Evolutionary conservation across 2,113 vertebrate species (phyloP).

Genomic region (Eubucco bourcierii): DNA sequence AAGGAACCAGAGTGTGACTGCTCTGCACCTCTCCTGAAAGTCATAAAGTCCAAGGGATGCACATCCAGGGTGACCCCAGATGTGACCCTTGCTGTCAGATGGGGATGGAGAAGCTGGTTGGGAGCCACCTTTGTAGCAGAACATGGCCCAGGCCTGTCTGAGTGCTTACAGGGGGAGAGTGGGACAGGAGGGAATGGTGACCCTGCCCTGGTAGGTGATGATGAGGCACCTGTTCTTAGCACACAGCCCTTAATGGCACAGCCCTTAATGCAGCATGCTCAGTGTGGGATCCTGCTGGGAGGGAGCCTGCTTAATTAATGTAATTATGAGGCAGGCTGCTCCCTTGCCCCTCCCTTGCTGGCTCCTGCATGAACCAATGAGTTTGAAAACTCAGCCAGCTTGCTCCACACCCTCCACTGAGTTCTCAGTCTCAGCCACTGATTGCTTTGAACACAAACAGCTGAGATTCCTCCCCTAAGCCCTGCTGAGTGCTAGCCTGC

Average conservation of each 20-base stretch:
- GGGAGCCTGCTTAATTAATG: neutral
- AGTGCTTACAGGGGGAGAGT: rapidly evolving
- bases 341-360: neutral
- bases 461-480: neutral
- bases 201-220: neutral
- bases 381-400: neutral
- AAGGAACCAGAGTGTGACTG: rapidly evolving
- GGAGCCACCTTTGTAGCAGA: neutral
- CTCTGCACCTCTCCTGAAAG: neutral
- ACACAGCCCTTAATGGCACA: no score
- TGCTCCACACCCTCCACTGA: neutral
- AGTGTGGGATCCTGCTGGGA: neutral
- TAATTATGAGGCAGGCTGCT: neutral
- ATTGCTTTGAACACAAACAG: neutral
- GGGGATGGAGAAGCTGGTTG: neutral
- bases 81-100: neutral
- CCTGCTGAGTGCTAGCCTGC: neutral
- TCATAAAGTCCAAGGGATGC: rapidly evolving
- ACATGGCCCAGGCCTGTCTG: neutral
- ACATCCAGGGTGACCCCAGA: neutral
- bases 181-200: neutral
- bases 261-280: rapidly evolving
- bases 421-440: neutral
- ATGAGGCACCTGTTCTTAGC: neutral
- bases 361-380: neutral